Evolutionary conservation across 2,888 invertebrate species (phyloP).

Genomic region (Ennomos erosarius): DNA sequence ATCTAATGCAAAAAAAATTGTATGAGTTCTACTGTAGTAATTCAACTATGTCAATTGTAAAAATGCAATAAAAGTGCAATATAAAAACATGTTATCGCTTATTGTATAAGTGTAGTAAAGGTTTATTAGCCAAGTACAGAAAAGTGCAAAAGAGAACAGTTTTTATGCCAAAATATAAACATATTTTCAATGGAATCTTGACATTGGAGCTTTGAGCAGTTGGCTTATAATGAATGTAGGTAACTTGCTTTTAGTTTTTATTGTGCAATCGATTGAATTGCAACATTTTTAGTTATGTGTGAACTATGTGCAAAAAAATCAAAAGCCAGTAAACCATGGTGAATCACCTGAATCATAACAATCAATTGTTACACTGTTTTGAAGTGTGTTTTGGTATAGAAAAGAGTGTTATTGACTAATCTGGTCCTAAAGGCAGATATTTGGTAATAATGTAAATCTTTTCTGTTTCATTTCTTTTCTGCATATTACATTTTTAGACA

Average conservation of each 20-base stretch:
- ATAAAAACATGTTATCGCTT: constrained; percentile 77
- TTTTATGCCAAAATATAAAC: neutral
- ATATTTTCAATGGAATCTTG: neutral
- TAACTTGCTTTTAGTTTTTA: neutral
- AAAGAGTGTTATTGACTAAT: too few species aligned
- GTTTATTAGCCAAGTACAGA: constrained; percentile 54
- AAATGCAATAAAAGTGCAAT: constrained; percentile 68
- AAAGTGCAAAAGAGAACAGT: constrained; percentile 35
- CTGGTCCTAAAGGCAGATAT: too few species aligned
- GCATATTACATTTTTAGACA: too few species aligned
- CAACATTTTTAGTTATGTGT: too few species aligned
- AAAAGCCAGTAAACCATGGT: too few species aligned
- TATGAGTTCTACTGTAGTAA: constrained; percentile 22
- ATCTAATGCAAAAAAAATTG: constrained; percentile 24
- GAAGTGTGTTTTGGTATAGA: too few species aligned
- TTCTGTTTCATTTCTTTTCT: too few species aligned
- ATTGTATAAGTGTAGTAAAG: constrained; percentile 62
- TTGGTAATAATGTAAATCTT: too few species aligned
- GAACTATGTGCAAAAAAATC: too few species aligned
- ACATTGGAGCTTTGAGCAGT: neutral
- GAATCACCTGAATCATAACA: too few species aligned
- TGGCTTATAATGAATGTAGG: neutral
- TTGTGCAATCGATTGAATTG: neutral
- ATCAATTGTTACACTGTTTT: too few species aligned
- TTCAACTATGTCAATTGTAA: constrained; percentile 48